Percentiles rank a stretch among this genome's conserved stretches.
Evolutionary conservation across 2,888 invertebrate species (phyloP).

Genomic region (Polyommatus icarus): DNA sequence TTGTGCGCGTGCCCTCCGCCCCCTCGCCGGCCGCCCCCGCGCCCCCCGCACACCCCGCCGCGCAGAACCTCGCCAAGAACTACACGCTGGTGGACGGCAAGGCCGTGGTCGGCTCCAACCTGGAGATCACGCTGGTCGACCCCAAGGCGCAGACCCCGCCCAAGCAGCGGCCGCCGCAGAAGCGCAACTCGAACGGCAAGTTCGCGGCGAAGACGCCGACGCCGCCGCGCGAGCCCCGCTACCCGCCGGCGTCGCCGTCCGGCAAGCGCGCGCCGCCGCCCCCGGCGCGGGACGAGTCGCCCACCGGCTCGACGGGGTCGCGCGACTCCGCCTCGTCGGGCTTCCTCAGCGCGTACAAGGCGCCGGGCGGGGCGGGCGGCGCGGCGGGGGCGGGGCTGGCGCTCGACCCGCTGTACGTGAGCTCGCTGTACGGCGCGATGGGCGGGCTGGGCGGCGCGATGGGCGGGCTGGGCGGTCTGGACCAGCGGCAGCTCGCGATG

Average conservation of each 20-base stretch:
- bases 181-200: conserved; percentile 79
- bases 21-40: conserved; percentile 63
- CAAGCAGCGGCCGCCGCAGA: conserved; percentile 63
- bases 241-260: conserved; percentile 45
- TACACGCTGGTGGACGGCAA: conserved; percentile 68
- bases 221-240: conserved; percentile 59
- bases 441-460: conserved; percentile 46
- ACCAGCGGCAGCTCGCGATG: conserved; percentile 67
- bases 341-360: conserved; percentile 46
- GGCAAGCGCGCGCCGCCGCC: conserved; percentile 57
- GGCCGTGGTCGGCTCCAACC: conserved; percentile 81
- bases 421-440: conserved; percentile 62
- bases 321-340: conserved; percentile 45
- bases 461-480: conserved; percentile 66
- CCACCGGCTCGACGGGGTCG: conserved; percentile 56
- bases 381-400: conserved; percentile 47
- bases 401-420: conserved; percentile 66
- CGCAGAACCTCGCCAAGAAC: conserved; percentile 73
- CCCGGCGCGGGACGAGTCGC: conserved; percentile 60
- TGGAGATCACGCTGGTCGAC: conserved; percentile 86
- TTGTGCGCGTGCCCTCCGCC: conserved; percentile 73
- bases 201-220: conserved; percentile 73
- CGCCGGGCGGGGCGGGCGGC: conserved; percentile 39
- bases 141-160: conserved; percentile 63
- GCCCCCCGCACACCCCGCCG: conserved; percentile 64